These are phyloP conservation scores for Hydractinia symbiolongicarpus DNA, from an alignment of 30 jellyfish, hydroid and myxozoan species.

Conservation along the genomic window DNA sequence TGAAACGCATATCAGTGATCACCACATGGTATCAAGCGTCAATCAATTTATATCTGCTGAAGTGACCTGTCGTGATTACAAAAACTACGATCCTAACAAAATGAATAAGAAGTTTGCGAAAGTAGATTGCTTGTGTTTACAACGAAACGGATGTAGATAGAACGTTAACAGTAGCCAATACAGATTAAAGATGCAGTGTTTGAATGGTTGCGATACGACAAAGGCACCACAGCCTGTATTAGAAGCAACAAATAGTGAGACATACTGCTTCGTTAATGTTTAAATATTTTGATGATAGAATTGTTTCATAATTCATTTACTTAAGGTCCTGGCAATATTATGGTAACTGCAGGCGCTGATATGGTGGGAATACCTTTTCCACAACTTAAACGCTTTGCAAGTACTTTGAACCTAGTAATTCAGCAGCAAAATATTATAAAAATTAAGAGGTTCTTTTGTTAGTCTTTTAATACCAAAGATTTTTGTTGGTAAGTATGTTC, in stretches of 20 bases:
- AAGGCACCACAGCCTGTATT: background rate
- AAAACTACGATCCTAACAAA: too few species aligned
- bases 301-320: background rate
- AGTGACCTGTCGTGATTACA: too few species aligned
- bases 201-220: background rate
- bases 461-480: too few species aligned
- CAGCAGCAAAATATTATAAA: background rate
- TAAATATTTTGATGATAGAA: background rate
- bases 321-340: background rate
- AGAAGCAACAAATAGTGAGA: background rate
- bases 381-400: slow-evolving; percentile 1
- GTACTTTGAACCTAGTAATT: background rate
- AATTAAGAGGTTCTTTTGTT: background rate
- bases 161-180: slow-evolving; percentile 5
- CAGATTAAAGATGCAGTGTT: background rate
- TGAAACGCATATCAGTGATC: too few species aligned
- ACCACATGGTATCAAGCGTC: too few species aligned
- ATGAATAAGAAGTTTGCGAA: too few species aligned
- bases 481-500: too few species aligned
- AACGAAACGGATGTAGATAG: too few species aligned
- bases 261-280: background rate
- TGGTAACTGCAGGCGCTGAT: slow-evolving; percentile 14
- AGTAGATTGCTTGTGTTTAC: too few species aligned
- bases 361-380: slow-evolving; percentile 18
- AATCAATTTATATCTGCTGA: too few species aligned